Evolutionary conservation across 1,140 invertebrate genomes (phyloP), one percentile per base, ranked within the genome.

Genomic region (Rhysida immarginata): DNA sequence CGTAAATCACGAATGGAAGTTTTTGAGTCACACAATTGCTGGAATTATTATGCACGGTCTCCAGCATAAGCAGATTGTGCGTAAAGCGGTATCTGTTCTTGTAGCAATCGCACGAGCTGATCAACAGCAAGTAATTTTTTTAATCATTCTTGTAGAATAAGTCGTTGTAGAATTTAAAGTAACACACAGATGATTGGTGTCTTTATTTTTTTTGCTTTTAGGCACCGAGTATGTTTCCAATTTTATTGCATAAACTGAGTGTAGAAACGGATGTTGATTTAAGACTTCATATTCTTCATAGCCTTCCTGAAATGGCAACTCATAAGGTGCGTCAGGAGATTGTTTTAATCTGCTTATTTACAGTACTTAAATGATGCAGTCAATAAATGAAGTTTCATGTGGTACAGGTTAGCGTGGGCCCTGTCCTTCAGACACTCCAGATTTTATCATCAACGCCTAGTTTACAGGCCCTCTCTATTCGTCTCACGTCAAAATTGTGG

Each of bases 201-300:
- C n/a, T n/a, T n/a, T n/a, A n/a, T n/a, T n/a, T n/a, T n/a, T n/a
- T n/a, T n/a, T n/a, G n/a, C n/a, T n/a, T n/a, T 51, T 27, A 51
- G 49, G 49, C 49, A 11, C 49, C 49, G 3, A 51, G 16, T 26
- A 5, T 51, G 20, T 51, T 51, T 51, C 49, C 49, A 25, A 13
- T 51, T 5, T 27, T 51, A 25, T 26, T 51, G 26, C 49, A 51
- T 21, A 51, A 51, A 51, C 16, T 51, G 3, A 25, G 49, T 26
- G 8, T 25, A 16, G 49, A 51, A 21, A 51, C 23, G 13, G 49
- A 51, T 51, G 20, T 51, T 20, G 49, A 51, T 51, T 27, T 51
- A 25, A 21, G 49, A 26, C 20, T 51, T 11, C 26, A 26, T 20
- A 51, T 27, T 25, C 14, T 51, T 13, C 49, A 51, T 51, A 11